Base-by-base conservation (phyloP, 2,888 invertebrate species). In the Ornithoptera alexandrae region DNA sequence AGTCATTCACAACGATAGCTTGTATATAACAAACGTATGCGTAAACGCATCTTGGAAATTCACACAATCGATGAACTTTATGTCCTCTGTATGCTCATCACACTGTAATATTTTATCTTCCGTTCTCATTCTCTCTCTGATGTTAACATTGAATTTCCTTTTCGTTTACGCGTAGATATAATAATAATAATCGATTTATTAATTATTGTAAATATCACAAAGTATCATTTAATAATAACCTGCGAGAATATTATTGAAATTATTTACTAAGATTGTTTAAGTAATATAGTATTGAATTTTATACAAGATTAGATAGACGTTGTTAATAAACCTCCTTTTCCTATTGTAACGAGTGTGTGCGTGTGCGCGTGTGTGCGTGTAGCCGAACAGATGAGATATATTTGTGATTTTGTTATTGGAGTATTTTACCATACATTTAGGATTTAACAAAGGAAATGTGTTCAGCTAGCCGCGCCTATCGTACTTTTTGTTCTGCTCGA, bases 241-340 rank as follows among this genome's bases (percentile, higher is more conserved):
- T 58, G 71, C 68, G 66, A 66, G 50, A 70, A 72, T 67, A 60
- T 70, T 72, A 67, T 67, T 71, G 59, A 71, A 67, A 63, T 74
- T 77, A 77, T 76, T 77, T 77, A 79, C 71, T 74, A 72, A 72
- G 65, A 36, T 76, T 78, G 79, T 84, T 82, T 84, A 82, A 81
- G 83, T 79, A 84, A 73, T 8, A 39, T 77, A 76, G 81, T 86
- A 87, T 87, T 86, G 80, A 83, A 85, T 86, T 86, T 86, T 87
- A 85, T 88, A 87, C 84, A 83, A 77, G 76, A 75, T 72, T 75
- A 76, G 68, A 57, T 75, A 76, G 70, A 36, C 74, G 53, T 70
- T 72, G 63, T 68, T 74, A 73, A 74, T 67, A 63, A 67, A 69
- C 39, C 7, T 67, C 60, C 64, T 74, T 74, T 72, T 74, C 72